phyloP scores from a whole-genome alignment of 2,113 vertebrate genomes.

The Scytalopus superciliaris region DNA sequence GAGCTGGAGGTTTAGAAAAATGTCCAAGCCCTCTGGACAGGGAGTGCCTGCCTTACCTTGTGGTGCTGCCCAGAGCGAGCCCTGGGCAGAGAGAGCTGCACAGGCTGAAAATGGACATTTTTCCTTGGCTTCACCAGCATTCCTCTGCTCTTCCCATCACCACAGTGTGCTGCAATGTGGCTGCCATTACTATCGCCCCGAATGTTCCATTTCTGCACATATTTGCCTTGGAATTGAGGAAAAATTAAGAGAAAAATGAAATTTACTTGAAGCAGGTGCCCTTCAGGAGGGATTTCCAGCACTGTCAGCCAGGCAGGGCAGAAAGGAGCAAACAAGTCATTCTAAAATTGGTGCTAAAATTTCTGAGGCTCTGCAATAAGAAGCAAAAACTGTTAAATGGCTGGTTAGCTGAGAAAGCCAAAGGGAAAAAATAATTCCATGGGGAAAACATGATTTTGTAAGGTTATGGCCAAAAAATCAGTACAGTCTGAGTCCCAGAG shows the following conservation, averaged over 20 bases:
- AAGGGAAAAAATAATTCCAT: neutral
- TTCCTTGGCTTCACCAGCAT: neutral
- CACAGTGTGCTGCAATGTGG: neutral
- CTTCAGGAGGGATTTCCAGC: neutral
- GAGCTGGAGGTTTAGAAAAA: neutral
- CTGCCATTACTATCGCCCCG: neutral
- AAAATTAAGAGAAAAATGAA: neutral
- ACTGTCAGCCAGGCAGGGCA: neutral
- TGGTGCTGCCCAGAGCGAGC: neutral
- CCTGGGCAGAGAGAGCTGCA: neutral
- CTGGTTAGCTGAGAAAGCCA: neutral
- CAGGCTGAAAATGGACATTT: too few species aligned
- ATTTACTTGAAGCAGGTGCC: neutral
- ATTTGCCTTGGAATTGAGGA: neutral
- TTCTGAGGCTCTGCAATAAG: neutral
- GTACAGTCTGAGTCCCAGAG: neutral
- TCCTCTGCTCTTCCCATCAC: neutral
- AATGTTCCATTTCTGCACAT: neutral
- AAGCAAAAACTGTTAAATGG: neutral
- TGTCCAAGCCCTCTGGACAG: accelerated
- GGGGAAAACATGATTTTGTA: too few species aligned
- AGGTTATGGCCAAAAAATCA: neutral
- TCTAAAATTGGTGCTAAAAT: neutral
- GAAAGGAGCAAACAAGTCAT: neutral
- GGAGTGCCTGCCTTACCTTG: neutral